Conservation (phyloP, 2,797 vertebrate species). For the Acomys russatus region DNA sequence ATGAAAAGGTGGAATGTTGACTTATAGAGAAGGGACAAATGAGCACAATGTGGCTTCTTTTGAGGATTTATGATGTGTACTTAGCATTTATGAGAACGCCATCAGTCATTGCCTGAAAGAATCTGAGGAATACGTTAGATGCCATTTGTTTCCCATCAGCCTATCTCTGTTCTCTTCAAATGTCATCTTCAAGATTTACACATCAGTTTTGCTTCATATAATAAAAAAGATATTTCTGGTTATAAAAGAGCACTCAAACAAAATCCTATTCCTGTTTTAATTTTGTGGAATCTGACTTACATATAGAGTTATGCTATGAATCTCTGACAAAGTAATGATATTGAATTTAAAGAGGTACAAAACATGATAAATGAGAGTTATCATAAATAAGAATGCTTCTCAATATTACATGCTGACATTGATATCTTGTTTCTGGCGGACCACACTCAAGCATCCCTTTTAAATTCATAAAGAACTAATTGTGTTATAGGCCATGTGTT, state of each 20-base stretch:
- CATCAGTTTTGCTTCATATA: conserved; percentile 82
- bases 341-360: background rate
- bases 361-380: background rate
- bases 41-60: conserved; percentile 88
- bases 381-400: background rate
- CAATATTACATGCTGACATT: background rate
- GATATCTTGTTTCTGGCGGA: background rate
- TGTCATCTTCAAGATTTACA: conserved; percentile 87
- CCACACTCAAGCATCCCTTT: background rate
- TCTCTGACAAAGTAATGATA: background rate
- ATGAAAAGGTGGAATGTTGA: conserved; percentile 85
- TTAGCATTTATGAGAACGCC: conserved; percentile 89
- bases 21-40: conserved; percentile 87
- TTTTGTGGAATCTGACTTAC: conserved; percentile 56
- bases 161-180: conserved; percentile 84
- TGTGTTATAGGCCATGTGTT: too few species aligned
- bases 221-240: conserved; percentile 85
- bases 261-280: conserved; percentile 53
- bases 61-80: conserved; percentile 91
- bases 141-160: conserved; percentile 87
- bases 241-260: conserved; percentile 81
- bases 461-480: background rate
- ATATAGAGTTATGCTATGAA: background rate
- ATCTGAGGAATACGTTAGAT: conserved; percentile 87
- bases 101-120: conserved; percentile 89